phyloP scores from a whole-genome alignment of 2,113 vertebrate genomes.

The Crotalus horridus region DNA sequence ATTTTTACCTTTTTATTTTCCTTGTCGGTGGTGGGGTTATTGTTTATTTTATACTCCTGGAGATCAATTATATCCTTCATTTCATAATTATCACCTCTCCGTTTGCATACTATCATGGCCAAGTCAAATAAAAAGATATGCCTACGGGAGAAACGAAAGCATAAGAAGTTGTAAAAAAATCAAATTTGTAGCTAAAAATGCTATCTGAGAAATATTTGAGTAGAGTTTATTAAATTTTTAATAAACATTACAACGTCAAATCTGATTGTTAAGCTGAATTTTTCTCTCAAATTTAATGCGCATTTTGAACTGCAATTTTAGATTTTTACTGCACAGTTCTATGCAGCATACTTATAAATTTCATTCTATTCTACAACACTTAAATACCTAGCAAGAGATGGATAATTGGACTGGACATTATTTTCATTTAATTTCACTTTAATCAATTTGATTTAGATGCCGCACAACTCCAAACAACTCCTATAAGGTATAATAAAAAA shows the following conservation, averaged over 20 bases:
- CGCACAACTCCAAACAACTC: neutral
- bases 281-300: neutral
- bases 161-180: constrained; percentile 21
- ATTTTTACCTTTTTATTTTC: constrained; percentile 92
- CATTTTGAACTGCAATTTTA: neutral
- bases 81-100: constrained; percentile 93
- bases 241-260: neutral
- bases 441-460: neutral
- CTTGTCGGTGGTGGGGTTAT: constrained; percentile 94
- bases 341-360: neutral
- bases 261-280: neutral
- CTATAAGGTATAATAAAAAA: neutral
- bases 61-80: constrained; percentile 98
- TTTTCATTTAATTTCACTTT: neutral
- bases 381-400: neutral
- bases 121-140: constrained; percentile 96
- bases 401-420: neutral
- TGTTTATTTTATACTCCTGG: constrained; percentile 92
- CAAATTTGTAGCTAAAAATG: neutral
- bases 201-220: neutral
- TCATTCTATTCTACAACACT: neutral
- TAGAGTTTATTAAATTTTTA: neutral
- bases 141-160: constrained; percentile 65
- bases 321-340: neutral
- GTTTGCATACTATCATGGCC: constrained; percentile 92